These are phyloP conservation scores for Metalampra italica DNA, from an alignment of 2,888 invertebrate genomes.

Conservation along the genomic window DNA sequence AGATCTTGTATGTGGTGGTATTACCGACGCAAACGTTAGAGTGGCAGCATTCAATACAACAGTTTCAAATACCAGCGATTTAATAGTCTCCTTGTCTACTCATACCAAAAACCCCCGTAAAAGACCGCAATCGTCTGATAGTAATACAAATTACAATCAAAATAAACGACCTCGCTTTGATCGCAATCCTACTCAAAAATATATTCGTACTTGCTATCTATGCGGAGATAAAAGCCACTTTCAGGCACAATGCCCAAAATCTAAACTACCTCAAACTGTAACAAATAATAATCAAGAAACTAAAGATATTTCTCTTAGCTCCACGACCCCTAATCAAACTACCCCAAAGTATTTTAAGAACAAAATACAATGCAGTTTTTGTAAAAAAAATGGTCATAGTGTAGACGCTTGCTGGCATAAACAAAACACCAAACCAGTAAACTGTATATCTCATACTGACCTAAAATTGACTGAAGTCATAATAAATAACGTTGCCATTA, in stretches of 20 bases:
- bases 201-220: too few species aligned
- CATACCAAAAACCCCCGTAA: too few species aligned
- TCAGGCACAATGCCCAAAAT: too few species aligned
- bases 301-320: too few species aligned
- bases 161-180: too few species aligned
- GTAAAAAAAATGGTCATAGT: slow-evolving; percentile 16
- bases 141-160: too few species aligned
- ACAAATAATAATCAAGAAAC: too few species aligned
- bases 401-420: background rate
- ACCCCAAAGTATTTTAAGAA: background rate
- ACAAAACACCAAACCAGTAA: too few species aligned
- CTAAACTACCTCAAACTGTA: too few species aligned
- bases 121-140: too few species aligned
- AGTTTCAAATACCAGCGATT: slow-evolving; percentile 15
- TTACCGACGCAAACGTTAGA: slow-evolving; percentile 18
- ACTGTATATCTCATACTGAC: background rate
- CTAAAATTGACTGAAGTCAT: slow-evolving; percentile 11
- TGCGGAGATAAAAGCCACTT: too few species aligned
- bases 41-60: slow-evolving; percentile 23
- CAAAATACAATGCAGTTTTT: slow-evolving; percentile 10
- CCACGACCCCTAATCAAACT: slow-evolving; percentile 3
- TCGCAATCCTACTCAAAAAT: too few species aligned
- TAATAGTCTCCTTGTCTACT: slow-evolving; percentile 19
- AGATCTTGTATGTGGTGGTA: slow-evolving; percentile 18
- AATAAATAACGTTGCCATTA: slow-evolving; percentile 8